A percentile compares a stretch with the other conserved stretches of the same genome.
Conservation (phyloP, 2,797 vertebrate species). For the Enteromius argenteus region DNA sequence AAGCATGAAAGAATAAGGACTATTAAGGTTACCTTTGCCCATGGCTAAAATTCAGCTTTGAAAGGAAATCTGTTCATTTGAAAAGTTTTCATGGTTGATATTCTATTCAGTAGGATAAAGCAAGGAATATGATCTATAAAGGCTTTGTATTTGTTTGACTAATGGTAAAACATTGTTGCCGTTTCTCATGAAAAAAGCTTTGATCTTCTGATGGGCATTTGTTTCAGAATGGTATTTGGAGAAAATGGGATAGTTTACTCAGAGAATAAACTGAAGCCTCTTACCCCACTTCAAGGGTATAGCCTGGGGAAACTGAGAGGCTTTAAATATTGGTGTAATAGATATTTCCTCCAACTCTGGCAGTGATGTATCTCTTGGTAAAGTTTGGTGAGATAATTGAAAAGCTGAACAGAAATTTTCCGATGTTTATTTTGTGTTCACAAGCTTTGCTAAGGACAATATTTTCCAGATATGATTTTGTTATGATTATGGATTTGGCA, state of each 20-base stretch:
- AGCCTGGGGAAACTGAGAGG: not conserved
- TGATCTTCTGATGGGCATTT: slow-evolving; percentile 30
- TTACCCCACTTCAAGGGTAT: slow-evolving; percentile 40
- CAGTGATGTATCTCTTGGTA: slow-evolving; percentile 21
- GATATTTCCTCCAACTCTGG: slow-evolving; percentile 19
- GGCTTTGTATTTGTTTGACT: slow-evolving; percentile 6
- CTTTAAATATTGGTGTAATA: slow-evolving; percentile 28
- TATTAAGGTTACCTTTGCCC: slow-evolving; percentile 23
- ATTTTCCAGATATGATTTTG: not conserved
- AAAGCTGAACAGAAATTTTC: not conserved
- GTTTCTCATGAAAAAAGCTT: slow-evolving; percentile 18
- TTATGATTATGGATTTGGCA: not conserved
- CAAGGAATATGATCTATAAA: slow-evolving; percentile 19
- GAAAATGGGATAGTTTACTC: slow-evolving; percentile 4
- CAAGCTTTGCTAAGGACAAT: not conserved
- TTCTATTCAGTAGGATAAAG: slow-evolving; percentile 27
- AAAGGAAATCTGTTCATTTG: slow-evolving; percentile 32
- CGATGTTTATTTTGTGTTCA: not conserved
- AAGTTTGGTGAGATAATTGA: not conserved
- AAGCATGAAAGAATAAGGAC: slow-evolving; percentile 31
- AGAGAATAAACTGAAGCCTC: slow-evolving; percentile 24
- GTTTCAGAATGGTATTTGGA: not conserved
- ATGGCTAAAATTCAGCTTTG: slow-evolving; percentile 22
- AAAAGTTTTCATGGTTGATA: slow-evolving; percentile 10
- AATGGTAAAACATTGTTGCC: not conserved